phyloP scores from a whole-genome alignment of 2,797 vertebrate genomes.

The Acipenser ruthenus region DNA sequence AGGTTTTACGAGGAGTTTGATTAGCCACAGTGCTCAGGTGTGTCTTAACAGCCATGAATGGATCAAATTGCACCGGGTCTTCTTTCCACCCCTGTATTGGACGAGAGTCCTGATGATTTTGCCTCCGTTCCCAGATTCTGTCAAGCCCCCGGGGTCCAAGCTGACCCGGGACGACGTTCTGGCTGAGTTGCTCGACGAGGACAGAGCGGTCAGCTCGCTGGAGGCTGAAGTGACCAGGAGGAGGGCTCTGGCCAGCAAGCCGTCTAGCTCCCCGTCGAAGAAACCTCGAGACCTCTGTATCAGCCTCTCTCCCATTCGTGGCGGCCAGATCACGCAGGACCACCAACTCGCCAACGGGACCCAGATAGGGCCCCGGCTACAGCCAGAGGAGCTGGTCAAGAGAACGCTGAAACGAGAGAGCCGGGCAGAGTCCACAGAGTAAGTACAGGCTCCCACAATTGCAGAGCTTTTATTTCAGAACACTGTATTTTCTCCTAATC shows the following conservation, averaged over 20 bases:
- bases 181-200: conserved; percentile 46
- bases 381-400: too few relatives aligned
- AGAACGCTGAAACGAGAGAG: too few relatives aligned
- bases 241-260: conserved; percentile 38
- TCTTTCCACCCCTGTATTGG: not conserved
- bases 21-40: not conserved
- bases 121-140: conserved; percentile 49
- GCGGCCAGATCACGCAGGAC: too few relatives aligned
- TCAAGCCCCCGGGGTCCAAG: conserved; percentile 27
- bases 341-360: too few relatives aligned
- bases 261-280: conserved; percentile 46
- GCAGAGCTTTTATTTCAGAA: too few relatives aligned
- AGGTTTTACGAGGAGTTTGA: not conserved
- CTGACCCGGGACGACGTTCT: conserved; percentile 36
- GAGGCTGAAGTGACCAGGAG: conserved; percentile 35
- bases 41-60: not conserved
- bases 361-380: too few relatives aligned
- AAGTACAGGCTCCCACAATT: too few relatives aligned
- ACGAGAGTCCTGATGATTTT: not conserved
- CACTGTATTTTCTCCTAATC: too few relatives aligned
- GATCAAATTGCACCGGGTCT: too few relatives aligned
- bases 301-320: conserved; percentile 17
- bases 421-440: too few relatives aligned
- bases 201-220: conserved; percentile 12
- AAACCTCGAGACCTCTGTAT: conserved; percentile 15